A percentile compares a stretch with the other conserved stretches of the same genome.
phyloP scores from a whole-genome alignment of 2,113 vertebrate genomes.

The Callorhinus ursinus region DNA sequence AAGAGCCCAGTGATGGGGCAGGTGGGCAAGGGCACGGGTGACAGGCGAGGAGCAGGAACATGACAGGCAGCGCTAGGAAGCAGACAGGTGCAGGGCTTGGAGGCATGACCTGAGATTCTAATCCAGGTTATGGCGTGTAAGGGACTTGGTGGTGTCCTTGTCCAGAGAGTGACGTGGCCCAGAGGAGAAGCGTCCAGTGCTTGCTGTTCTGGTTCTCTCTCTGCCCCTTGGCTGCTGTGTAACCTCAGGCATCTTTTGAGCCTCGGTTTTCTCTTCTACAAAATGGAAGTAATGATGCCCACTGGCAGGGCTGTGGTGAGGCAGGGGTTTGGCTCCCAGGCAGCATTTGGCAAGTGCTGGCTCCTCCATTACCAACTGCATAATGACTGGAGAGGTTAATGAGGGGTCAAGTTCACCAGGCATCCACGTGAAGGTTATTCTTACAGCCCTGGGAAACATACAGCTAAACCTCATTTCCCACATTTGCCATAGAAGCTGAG shows the following conservation, averaged over 20 bases:
- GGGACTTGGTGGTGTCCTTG: not conserved
- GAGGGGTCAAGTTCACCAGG: not conserved
- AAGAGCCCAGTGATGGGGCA: rapidly evolving
- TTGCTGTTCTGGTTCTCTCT: not conserved
- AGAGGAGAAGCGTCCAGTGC: not conserved
- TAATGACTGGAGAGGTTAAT: not conserved
- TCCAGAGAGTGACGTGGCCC: not conserved
- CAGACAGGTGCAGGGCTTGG: not conserved
- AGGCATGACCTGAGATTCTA: not conserved
- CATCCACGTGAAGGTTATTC: not conserved
- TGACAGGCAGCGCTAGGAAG: not conserved
- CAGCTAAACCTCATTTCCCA: not conserved
- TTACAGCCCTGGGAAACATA: rapidly evolving
- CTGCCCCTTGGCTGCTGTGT: not conserved
- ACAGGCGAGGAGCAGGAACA: not conserved
- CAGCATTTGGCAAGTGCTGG: rapidly evolving
- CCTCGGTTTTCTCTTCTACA: not conserved
- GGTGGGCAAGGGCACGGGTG: rapidly evolving
- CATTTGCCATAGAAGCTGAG: rapidly evolving
- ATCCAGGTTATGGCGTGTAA: not conserved
- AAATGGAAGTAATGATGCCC: not conserved
- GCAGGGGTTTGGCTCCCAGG: not conserved
- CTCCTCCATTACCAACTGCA: not conserved
- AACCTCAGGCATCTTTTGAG: not conserved
- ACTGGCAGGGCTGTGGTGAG: not conserved